phyloP scores from a whole-genome alignment of 2,888 invertebrate genomes.

The Hirtodrosophila confusa region DNA sequence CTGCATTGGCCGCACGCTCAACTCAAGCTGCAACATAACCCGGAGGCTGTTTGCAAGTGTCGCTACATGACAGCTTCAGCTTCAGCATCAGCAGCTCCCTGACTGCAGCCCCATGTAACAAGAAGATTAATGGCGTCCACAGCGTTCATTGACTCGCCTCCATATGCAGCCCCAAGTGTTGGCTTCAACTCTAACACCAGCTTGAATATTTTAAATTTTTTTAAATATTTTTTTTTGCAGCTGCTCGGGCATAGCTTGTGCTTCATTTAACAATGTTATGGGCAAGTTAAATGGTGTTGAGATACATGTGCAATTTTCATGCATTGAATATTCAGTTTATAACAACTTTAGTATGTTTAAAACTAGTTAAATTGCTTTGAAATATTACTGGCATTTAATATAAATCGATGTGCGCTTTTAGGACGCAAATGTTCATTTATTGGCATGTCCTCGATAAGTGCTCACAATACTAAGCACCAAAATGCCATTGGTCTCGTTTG shows the following conservation, averaged over 20 bases:
- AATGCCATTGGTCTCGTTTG: no score
- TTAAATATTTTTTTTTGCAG: slow-evolving; percentile 19
- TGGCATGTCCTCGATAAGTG: no score
- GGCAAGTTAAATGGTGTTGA: slow-evolving; percentile 16
- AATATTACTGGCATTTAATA: background rate
- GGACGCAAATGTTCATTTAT: no score
- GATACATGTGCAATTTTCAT: slow-evolving; percentile 10
- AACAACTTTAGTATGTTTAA: no score
- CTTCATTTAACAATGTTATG: slow-evolving; percentile 37
- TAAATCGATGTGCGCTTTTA: background rate
- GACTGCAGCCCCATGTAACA: slow-evolving; percentile 49
- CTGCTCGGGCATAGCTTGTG: slow-evolving; percentile 3
- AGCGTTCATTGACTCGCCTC: slow-evolving; percentile 51
- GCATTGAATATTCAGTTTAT: slow-evolving; percentile 2
- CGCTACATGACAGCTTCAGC: slow-evolving; percentile 48
- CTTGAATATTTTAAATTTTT: slow-evolving; percentile 28
- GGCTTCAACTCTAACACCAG: slow-evolving; percentile 10
- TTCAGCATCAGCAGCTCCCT: background rate
- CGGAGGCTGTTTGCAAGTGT: slow-evolving; percentile 64
- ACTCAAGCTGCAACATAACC: slow-evolving; percentile 51
- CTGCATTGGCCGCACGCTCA: slow-evolving; percentile 19
- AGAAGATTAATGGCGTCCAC: slow-evolving; percentile 68
- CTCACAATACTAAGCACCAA: no score
- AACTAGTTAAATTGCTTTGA: background rate
- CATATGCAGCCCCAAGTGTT: slow-evolving; percentile 24